Percentiles rank a stretch among this genome's conserved stretches.
Conservation (phyloP, 2,113 vertebrate genomes). For the Anser cygnoides region DNA sequence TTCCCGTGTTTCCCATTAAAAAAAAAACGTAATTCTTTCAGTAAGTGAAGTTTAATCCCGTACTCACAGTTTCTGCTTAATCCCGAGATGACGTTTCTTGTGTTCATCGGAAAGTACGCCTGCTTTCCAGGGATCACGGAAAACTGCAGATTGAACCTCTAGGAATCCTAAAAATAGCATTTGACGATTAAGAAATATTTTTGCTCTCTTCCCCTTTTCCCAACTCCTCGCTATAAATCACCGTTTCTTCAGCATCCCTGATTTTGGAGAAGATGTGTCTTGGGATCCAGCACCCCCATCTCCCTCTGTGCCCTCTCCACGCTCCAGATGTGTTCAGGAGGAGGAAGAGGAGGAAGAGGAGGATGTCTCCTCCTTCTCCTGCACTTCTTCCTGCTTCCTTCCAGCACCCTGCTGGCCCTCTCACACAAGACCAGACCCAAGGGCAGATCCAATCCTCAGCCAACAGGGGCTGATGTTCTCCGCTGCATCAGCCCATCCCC, state of each 20-base stretch:
- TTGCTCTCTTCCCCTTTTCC: not conserved
- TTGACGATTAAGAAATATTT: not conserved
- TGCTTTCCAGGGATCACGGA: not conserved
- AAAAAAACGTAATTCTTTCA: not conserved
- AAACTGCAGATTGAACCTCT: not conserved
- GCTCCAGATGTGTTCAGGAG: not conserved
- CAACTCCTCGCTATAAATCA: not conserved
- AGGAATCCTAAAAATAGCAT: not conserved
- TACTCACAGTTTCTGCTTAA: not conserved
- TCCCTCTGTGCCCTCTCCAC: accelerated
- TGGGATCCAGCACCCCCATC: not conserved
- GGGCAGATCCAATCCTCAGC: not conserved
- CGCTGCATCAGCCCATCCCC: not conserved
- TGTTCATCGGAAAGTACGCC: not conserved
- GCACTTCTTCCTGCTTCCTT: not conserved
- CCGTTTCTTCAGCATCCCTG: not conserved
- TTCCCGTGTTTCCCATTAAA: not conserved
- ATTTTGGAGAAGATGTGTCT: not conserved
- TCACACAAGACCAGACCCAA: not conserved
- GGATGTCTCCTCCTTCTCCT: not conserved
- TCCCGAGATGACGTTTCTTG: accelerated
- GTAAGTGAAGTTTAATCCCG: not conserved
- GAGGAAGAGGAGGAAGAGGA: not conserved
- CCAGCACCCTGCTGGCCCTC: accelerated
- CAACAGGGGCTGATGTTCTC: not conserved